Evolutionary conservation across 2,888 invertebrate species (phyloP), one percentile per base, ranked within the genome.

Genomic region (Ichneumon xanthorius): DNA sequence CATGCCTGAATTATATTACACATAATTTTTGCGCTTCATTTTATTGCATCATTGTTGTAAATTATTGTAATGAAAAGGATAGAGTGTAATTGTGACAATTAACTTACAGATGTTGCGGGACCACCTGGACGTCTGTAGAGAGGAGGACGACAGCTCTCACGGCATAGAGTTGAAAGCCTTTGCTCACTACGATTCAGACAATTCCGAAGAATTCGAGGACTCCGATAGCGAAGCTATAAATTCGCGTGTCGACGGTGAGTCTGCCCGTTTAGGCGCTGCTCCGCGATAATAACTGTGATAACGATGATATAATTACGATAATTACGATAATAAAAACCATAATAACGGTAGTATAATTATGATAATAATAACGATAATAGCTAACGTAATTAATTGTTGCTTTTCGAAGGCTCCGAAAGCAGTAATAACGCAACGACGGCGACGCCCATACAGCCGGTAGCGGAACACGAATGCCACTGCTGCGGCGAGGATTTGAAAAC

Each of bases 401-500:
- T 26, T 5, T 7, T 58, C 5, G 6, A 14, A 85, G 85, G 33
- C 22, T 33, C 80, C 19, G 48, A 85, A 45, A 73, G 79, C 45
- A 14, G 50, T 4, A 67, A 76, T 4, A 65, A 79, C 0, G 90
- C 92, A 9, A 90, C 91, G 22, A 89, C 88, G 11, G 90, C 90
- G n/a, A 87, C 91, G 22, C 80, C 88, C 19, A 93, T 93, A 58
- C 91, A 90, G 63, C 93, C 93, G 5, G 93, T 93, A 40, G 84
- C 88, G 2, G 92, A 92, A 65, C 90, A 88, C 90, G 94, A 95
- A 82, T 96, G 96, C 88, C 94, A 94, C 79, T 96, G 96, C 87
- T 96, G 96, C 88, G 95, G 95, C 0, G 96, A 96, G 92, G 95
- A 95, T 82, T 90, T 95, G 11, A 95, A 95, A 88, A 94, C 93